Conservation (phyloP, 2,113 vertebrate genomes). For the Dromas ardeola region DNA sequence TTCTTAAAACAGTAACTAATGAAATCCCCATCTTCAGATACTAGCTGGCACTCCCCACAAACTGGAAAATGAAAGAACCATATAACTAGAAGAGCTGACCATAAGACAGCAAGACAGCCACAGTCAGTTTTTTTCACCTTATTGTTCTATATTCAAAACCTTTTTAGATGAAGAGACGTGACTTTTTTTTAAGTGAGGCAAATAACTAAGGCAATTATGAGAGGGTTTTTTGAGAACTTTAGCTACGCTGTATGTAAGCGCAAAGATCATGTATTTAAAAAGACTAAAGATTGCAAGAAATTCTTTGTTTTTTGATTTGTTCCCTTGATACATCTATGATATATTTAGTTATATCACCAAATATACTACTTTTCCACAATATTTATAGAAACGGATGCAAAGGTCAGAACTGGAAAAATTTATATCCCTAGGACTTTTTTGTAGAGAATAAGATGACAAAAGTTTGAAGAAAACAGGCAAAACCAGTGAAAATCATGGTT, state of each 20-base stretch:
- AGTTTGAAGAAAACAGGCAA: not conserved
- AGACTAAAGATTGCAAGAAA: not conserved
- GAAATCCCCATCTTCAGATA: not conserved
- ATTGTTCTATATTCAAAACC: not conserved
- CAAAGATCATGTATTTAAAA: not conserved
- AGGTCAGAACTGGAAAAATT: not conserved
- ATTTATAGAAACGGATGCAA: not conserved
- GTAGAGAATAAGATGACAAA: not conserved
- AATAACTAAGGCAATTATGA: not conserved
- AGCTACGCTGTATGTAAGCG: fast-evolving
- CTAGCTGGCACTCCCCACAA: not conserved
- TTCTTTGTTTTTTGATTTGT: fast-evolving
- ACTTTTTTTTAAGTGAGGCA: not conserved
- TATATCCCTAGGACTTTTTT: not conserved
- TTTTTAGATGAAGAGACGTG: not conserved
- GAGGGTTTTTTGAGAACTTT: not conserved
- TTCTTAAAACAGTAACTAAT: not conserved
- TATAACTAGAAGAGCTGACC: not conserved
- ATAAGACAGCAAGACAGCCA: not conserved
- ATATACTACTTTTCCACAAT: not conserved
- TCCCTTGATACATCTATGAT: not conserved
- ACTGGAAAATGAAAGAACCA: not conserved
- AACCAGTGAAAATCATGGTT: not conserved
- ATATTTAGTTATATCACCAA: not conserved
- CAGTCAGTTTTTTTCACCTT: not conserved